Evolutionary conservation across 1,140 invertebrate species (phyloP), one percentile per base, ranked within the genome.

Genomic region (Hirudo medicinalis): DNA sequence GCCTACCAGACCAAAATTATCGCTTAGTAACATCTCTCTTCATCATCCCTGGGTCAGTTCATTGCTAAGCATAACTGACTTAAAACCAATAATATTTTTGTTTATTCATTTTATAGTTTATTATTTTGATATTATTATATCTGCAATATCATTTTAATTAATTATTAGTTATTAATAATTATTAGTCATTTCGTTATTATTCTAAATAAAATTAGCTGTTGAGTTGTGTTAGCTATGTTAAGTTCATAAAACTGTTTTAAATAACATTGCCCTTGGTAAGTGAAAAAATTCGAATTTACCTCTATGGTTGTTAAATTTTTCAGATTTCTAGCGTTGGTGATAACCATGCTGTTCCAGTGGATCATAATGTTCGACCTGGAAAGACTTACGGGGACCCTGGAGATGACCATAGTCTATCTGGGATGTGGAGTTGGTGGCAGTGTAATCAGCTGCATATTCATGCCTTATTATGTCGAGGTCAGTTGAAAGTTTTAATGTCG

Each of bases 381-480:
- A 82, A 93, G 95, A 80, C 84, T 98, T 70, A 79, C 92, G 17
- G 96, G 96, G 4, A 89, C 92, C 67, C 83, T 94, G 36, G 86
- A 95, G 71, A 91, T 97, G 74, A 89, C 89, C 27, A 87, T 97
- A 60, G 92, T 99, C 73, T 99, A 98, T 82, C 86, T 99, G 72
- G 90, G 90, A 27, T 91, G 91, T 66, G 96, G 95, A 36, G 87
- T 98, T 63, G 91, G 89, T 74, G 96, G 96, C 32, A 98, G 98
- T 83, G 84, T 99, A 75, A 94, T 92, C 25, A 96, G 92, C 78
- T 91, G 94, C 70, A 92, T 97, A 73, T 93, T 99, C 79, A 89
- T 97, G 73, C 97, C 97, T n/a, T 97, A 98, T 81, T 87, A 94
- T 83, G 94, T 94, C 69, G 94, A 97, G 87, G 92, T 94, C 85